Conservation (phyloP, 2,888 invertebrate genomes). For the Protophormia terraenovae region DNA sequence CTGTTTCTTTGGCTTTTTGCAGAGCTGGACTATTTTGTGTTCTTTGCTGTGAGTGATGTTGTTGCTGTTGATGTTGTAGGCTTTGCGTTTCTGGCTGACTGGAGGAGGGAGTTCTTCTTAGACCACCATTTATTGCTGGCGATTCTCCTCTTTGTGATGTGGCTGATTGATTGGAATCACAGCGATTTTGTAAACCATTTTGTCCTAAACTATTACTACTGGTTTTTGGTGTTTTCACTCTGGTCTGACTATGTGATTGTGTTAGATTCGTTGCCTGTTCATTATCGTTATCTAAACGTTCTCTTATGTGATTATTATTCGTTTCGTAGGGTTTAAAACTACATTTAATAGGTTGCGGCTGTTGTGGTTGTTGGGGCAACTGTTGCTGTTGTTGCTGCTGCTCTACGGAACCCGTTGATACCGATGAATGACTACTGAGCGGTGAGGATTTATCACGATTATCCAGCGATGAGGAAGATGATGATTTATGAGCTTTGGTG, state of each 20-base stretch:
- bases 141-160: slow-evolving; percentile 81
- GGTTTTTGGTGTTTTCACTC: slow-evolving; percentile 78
- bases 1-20: slow-evolving; percentile 65
- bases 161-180: slow-evolving; percentile 90
- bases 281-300: slow-evolving; percentile 76
- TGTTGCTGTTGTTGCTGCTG: slow-evolving; percentile 81
- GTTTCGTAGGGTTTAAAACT: slow-evolving; percentile 91
- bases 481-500: slow-evolving; percentile 82
- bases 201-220: slow-evolving; percentile 55
- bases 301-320: slow-evolving; percentile 83
- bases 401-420: slow-evolving; percentile 82
- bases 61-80: slow-evolving; percentile 67
- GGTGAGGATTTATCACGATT: slow-evolving; percentile 85
- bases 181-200: slow-evolving; percentile 81
- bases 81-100: slow-evolving; percentile 57
- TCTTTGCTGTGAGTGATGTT: slow-evolving; percentile 21
- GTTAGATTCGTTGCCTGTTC: slow-evolving; percentile 72
- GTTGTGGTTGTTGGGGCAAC: slow-evolving; percentile 84
- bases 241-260: slow-evolving; percentile 70
- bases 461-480: slow-evolving; percentile 74
- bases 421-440: slow-evolving; percentile 80
- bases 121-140: slow-evolving; percentile 72
- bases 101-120: slow-evolving; percentile 73
- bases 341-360: slow-evolving; percentile 81
- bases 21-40: slow-evolving; percentile 60